Evolutionary conservation across 2,888 invertebrate genomes (phyloP), one percentile per base, ranked within the genome.

Genomic region (Eudemis profundana): DNA sequence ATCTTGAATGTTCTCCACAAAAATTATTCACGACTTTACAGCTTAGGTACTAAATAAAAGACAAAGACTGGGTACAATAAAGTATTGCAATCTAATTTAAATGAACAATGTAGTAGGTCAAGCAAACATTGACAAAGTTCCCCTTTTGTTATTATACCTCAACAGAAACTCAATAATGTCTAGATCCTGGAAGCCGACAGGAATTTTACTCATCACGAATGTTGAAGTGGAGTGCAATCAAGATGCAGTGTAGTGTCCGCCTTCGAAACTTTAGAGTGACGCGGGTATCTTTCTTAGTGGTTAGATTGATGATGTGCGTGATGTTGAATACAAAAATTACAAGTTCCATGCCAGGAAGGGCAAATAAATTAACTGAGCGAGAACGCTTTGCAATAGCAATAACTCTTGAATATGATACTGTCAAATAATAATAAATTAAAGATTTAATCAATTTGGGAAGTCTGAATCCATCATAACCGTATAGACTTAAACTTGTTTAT

Each of bases 251-350:
- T 90, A 89, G 90, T 86, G 76, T 83, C 87, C 84, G 87, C 88
- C 87, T 86, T 86, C 78, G 85, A 86, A 85, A 85, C 84, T 84
- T 81, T 89, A 89, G 87, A 87, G 83, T 83, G 83, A 83, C 81
- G 86, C 86, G 85, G 86, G 84, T 82, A 82, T 86, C 83, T 85
- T 84, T 84, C 78, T 86, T 90, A 90, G 90, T 81, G 82, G 84
- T 84, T 90, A 90, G 90, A 85, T 79, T 81, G 87, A 77, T 78
- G 79, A 83, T 72, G 76, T 70, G 78, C 74, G 81, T 73, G 74
- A 66, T 84, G 77, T 76, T 85, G 85, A 85, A 85, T 83, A 85
- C 82, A 86, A 83, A 77, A 79, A 76, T 61, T 67, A 51, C 36
- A 4, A 15, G 19, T 29, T 19, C 15, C 38, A 54, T 27, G 21